Base-by-base conservation (phyloP, 2,113 vertebrate genomes). In the Blennius ocellaris region DNA sequence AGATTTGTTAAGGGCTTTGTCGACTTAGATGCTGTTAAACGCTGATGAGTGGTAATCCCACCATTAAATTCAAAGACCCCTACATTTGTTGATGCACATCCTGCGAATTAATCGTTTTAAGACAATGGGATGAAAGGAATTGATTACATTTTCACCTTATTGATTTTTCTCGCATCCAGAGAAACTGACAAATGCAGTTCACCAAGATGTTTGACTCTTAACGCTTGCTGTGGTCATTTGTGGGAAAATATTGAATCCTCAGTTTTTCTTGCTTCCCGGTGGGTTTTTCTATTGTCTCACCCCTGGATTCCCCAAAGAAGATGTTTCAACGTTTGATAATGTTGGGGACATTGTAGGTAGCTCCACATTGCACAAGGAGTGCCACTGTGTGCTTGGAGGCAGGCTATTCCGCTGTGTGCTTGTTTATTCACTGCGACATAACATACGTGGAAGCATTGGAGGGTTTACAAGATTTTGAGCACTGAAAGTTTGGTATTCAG, bases 121-220 rank as follows among this genome's bases (percentile, higher is more conserved):
- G 8, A 43, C 7, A 62, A 68, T 40, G 4, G 6, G 5, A 10
- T 17, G 39, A 43, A n/a, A 0, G 7, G 15, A 54, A 48, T 78
- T 39, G 16, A 78, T 81, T 74, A 63, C 40, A 21, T 54, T 58
- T 78, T 68, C 48, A 7, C 8, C 60, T 9, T 11, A 66, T 71
- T 21, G 44, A 68, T 65, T 57, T 74, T 48, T 36, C 10, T 17
- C 54, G 1, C 7, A 9, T 40, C 17, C 47, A 75, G 55, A 17
- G 15, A 61, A 69, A 48, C n/a, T 38, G 8, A 50, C 57, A 47
- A 56, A 51, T 14, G 14, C 11, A 8, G 3, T 7, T 55, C 0
- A 4, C 11, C 10, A 7, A 49, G 40, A 6, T 36, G 8, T 11
- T 43, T 38, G 11, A 45, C 5, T 21, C 37, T 3, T 37, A 16